These are phyloP conservation scores for Agrotis ipsilon DNA, from an alignment of 2,888 invertebrate species.

Conservation along the genomic window DNA sequence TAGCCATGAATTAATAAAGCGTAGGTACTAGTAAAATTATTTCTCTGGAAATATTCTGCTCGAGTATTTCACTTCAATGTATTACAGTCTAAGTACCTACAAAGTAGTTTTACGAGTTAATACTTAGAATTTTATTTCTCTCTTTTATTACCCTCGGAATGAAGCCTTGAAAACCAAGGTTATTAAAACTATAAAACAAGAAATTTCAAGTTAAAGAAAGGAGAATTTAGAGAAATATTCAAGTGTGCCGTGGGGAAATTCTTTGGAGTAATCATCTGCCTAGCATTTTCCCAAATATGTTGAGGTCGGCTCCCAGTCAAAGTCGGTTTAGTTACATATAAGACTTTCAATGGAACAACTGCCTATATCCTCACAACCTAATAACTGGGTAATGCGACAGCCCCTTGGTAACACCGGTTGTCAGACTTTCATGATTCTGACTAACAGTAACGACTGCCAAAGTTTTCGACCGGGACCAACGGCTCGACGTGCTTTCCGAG, in stretches of 20 bases:
- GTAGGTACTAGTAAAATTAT: not conserved
- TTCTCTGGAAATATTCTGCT: constrained; percentile 3
- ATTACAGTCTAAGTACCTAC: constrained; percentile 36
- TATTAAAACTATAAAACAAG: constrained; percentile 54
- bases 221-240: constrained; percentile 41
- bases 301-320: too few species aligned
- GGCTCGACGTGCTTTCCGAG: too few species aligned
- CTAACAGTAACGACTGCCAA: too few species aligned
- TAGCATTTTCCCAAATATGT: too few species aligned
- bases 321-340: too few species aligned
- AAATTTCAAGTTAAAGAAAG: constrained; percentile 35
- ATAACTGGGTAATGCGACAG: too few species aligned
- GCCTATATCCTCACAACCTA: too few species aligned
- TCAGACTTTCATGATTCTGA: too few species aligned
- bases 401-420: too few species aligned
- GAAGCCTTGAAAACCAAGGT: constrained; percentile 38
- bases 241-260: constrained; percentile 41
- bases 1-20: constrained; percentile 7
- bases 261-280: constrained; percentile 41
- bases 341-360: too few species aligned
- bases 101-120: constrained; percentile 51
- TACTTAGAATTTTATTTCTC: constrained; percentile 47
- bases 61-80: constrained; percentile 9
- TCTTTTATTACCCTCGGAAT: constrained; percentile 44
- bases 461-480: too few species aligned